Conservation (phyloP, 1,140 invertebrate genomes). For the Plodia interpunctella region DNA sequence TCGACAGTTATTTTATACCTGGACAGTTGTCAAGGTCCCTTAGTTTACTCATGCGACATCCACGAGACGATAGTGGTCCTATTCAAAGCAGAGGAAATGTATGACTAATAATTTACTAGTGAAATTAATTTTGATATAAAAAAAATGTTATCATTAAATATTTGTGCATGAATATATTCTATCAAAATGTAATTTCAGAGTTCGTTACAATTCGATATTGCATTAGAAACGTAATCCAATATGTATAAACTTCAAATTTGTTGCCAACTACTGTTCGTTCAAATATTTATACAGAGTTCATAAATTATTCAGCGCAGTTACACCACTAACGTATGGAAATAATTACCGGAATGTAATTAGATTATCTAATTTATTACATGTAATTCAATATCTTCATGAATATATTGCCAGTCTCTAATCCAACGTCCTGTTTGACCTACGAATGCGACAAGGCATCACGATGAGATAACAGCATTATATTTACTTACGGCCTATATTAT, state of each 20-base stretch:
- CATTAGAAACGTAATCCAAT: background rate
- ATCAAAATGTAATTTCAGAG: conserved; percentile 2
- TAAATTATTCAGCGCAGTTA: background rate
- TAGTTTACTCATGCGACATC: too few relatives aligned
- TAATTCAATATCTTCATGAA: background rate
- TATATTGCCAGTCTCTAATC: background rate
- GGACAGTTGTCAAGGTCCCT: too few relatives aligned
- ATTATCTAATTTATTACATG: background rate
- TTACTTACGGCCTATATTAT: too few relatives aligned
- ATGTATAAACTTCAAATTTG: background rate
- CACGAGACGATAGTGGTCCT: too few relatives aligned
- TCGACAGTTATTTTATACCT: too few relatives aligned
- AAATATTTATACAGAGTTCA: background rate
- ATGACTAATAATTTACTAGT: too few relatives aligned
- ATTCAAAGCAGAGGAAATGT: too few relatives aligned
- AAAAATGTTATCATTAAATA: background rate
- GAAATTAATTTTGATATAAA: too few relatives aligned
- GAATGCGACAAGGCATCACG: too few relatives aligned
- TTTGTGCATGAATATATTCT: background rate
- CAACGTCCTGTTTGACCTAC: too few relatives aligned
- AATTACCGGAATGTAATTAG: background rate
- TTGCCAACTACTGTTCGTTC: background rate
- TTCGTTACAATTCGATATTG: background rate
- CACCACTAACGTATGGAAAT: background rate
- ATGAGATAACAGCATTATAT: too few relatives aligned